Evolutionary conservation across 2,888 invertebrate genomes (phyloP).

Genomic region (Scotopteryx bipunctaria): DNA sequence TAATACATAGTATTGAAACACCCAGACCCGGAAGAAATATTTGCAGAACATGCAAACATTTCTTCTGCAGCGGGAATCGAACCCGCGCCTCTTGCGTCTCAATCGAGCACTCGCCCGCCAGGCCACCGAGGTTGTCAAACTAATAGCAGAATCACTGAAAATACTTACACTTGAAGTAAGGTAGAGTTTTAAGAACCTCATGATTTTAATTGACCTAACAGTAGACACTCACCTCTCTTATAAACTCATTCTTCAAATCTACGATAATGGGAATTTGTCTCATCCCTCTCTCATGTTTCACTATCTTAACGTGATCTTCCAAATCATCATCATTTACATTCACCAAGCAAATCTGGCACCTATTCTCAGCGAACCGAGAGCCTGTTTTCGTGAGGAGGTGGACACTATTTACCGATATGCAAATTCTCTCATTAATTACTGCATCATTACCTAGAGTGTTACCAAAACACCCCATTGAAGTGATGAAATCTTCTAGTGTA

Average conservation of each 20-base stretch:
- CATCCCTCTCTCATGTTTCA: conserved; percentile 20
- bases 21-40: too few relatives aligned
- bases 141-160: too few relatives aligned
- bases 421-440: conserved; percentile 46
- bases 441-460: conserved; percentile 16
- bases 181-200: too few relatives aligned
- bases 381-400: conserved; percentile 32
- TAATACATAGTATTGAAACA: too few relatives aligned
- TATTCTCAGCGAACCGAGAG: neutral
- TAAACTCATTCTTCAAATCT: conserved; percentile 17
- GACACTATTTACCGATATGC: conserved; percentile 37
- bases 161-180: too few relatives aligned
- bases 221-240: conserved; percentile 29
- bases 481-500: neutral
- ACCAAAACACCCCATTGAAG: neutral
- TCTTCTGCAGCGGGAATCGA: too few relatives aligned
- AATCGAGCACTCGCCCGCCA: too few relatives aligned
- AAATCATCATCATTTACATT: conserved; percentile 13
- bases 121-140: too few relatives aligned
- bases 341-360: conserved; percentile 24
- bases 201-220: too few relatives aligned
- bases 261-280: neutral
- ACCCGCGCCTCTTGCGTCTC: too few relatives aligned
- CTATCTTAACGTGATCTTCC: neutral
- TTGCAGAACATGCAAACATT: too few relatives aligned